Percentiles rank a stretch among this genome's conserved stretches.
phyloP scores from a whole-genome alignment of 1,140 invertebrate genomes.

The Lasaia peninsularis region DNA sequence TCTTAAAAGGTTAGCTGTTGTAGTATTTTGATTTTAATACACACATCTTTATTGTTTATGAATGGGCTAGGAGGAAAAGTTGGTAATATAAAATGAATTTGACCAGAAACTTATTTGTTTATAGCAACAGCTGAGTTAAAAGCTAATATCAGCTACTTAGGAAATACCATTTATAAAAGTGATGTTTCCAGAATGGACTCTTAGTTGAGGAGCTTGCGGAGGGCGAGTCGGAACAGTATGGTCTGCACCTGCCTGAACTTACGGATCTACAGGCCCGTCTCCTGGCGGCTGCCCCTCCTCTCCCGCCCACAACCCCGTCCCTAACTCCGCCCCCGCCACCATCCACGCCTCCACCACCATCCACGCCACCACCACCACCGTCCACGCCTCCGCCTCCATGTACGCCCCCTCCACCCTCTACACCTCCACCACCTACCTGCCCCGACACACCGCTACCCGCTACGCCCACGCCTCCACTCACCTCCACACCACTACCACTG shows the following conservation, averaged over 20 bases:
- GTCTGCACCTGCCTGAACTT: slow-evolving; percentile 28
- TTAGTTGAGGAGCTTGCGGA: slow-evolving; percentile 45
- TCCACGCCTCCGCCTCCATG: slow-evolving; percentile 17
- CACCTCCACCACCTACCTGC: slow-evolving; percentile 18
- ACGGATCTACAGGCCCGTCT: slow-evolving; percentile 44
- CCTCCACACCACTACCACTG: slow-evolving; percentile 21
- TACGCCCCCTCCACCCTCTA: slow-evolving; percentile 18
- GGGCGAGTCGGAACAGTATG: not conserved
- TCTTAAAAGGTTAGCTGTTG: no score
- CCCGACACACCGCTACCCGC: slow-evolving; percentile 6
- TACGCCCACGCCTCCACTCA: not conserved
- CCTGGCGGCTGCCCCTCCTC: slow-evolving; percentile 37
- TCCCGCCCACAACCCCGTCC: slow-evolving; percentile 28
- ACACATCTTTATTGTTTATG: no score
- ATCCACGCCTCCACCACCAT: slow-evolving; percentile 28
- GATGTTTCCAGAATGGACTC: slow-evolving; percentile 31
- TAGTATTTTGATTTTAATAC: no score
- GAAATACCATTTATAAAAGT: not conserved
- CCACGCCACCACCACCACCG: slow-evolving; percentile 33
- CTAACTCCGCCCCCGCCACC: no score
- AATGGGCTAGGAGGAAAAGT: no score
- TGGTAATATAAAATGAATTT: no score
- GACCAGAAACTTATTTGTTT: no score
- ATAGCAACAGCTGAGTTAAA: no score
- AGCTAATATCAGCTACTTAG: no score